phyloP scores from a whole-genome alignment of 2,888 invertebrate species.

The Limenitis camilla region DNA sequence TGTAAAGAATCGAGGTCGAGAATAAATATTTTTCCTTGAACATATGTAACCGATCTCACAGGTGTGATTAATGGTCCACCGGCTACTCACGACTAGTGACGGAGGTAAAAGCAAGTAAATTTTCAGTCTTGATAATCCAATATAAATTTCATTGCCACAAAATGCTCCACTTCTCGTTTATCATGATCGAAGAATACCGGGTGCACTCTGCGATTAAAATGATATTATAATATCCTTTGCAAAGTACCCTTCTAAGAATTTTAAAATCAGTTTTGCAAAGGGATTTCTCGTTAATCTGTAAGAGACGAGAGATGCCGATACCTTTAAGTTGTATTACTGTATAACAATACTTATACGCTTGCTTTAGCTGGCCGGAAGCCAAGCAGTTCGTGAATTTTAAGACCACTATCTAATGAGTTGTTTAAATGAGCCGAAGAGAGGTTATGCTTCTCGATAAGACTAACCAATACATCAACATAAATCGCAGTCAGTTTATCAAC shows the following conservation, averaged over 20 bases:
- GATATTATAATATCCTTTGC: conserved; percentile 10
- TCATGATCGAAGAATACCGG: conserved; percentile 15
- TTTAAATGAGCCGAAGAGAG: too few relatives aligned
- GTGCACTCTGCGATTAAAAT: conserved; percentile 14
- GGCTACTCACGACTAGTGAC: conserved; percentile 52
- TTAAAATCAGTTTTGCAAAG: background rate
- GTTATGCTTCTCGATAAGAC: too few relatives aligned
- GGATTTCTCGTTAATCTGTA: too few relatives aligned
- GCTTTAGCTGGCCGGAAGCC: too few relatives aligned
- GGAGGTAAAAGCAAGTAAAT: conserved; percentile 46
- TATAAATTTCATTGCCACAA: conserved; percentile 43
- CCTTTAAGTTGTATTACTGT: too few relatives aligned
- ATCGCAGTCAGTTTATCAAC: too few relatives aligned
- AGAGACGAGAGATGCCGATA: too few relatives aligned
- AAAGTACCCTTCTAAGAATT: conserved; percentile 1
- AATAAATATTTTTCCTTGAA: conserved; percentile 19
- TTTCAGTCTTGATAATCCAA: conserved; percentile 42
- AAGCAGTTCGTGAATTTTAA: too few relatives aligned
- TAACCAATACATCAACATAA: too few relatives aligned
- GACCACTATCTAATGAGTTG: too few relatives aligned
- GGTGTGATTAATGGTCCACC: conserved; percentile 55
- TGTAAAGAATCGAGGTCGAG: background rate
- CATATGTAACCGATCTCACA: conserved; percentile 36
- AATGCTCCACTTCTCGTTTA: conserved; percentile 33
- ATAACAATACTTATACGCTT: too few relatives aligned